These are phyloP conservation scores for Epizoanthus ramosus DNA, from an alignment of 92 coral and sea anemone species.

Conservation along the genomic window DNA sequence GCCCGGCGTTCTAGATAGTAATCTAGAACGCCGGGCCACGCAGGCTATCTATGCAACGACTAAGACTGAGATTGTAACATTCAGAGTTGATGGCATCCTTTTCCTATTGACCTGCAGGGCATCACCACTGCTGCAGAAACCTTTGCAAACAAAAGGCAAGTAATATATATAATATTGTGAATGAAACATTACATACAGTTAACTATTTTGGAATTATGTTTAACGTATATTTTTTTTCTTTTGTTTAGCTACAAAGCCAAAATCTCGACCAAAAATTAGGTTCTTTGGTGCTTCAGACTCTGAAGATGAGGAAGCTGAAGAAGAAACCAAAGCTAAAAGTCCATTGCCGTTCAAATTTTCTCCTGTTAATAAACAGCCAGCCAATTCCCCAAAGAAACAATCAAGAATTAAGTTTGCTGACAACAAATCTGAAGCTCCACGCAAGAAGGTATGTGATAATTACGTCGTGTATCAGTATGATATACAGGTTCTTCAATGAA, in stretches of 20 bases:
- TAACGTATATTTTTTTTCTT: neutral
- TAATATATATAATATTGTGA: neutral
- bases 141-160: conserved; percentile 10
- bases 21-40: no score
- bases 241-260: conserved; percentile 21
- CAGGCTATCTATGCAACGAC: no score
- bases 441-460: conserved; percentile 14
- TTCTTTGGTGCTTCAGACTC: conserved; percentile 57
- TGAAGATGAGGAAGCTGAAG: conserved; percentile 49
- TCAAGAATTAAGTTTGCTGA: conserved; percentile 46
- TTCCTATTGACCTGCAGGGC: neutral
- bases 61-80: neutral
- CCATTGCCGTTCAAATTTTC: conserved; percentile 31
- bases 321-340: conserved; percentile 17
- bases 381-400: conserved; percentile 10
- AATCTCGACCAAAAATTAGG: conserved; percentile 53
- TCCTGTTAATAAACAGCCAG: conserved; percentile 21
- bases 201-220: no score
- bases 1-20: no score
- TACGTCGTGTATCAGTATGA: no score
- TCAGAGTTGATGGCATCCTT: neutral
- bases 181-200: no score
- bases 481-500: conserved; percentile 19
- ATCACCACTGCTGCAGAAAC: conserved; percentile 5
- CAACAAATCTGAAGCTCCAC: conserved; percentile 4